Conservation (phyloP, 2,888 invertebrate species). For the Tetranychus piercei region DNA sequence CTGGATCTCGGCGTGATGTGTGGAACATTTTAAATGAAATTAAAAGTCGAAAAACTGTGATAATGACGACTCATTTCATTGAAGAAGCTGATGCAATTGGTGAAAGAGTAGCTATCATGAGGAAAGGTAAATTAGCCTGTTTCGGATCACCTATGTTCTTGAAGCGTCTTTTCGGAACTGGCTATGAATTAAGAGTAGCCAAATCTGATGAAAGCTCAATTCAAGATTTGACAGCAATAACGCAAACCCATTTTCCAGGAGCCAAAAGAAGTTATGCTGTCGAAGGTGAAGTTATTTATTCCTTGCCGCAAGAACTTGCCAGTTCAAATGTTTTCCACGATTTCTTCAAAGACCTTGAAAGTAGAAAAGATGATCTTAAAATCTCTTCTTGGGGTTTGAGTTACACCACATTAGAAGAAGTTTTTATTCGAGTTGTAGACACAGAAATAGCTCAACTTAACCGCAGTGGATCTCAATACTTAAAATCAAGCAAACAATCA, state of each 20-base stretch:
- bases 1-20: conserved; percentile 62
- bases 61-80: conserved; percentile 72
- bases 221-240: conserved; percentile 14
- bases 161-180: conserved; percentile 42
- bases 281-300: conserved; percentile 22
- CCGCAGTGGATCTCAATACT: neutral
- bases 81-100: conserved; percentile 68
- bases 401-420: conserved; percentile 76
- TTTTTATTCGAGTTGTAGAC: conserved; percentile 46
- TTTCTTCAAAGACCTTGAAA: conserved; percentile 47
- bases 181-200: conserved; percentile 26
- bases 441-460: neutral
- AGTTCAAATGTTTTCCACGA: conserved; percentile 36
- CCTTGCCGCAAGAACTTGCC: neutral
- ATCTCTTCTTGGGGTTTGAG: conserved; percentile 61
- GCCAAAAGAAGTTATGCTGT: neutral
- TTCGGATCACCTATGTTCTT: conserved; percentile 64
- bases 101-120: conserved; percentile 71
- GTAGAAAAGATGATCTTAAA: conserved; percentile 41
- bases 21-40: conserved; percentile 49
- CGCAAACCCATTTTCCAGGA: conserved; percentile 12
- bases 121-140: conserved; percentile 50
- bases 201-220: conserved; percentile 14
- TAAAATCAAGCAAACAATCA: neutral
- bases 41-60: conserved; percentile 42